Evolutionary conservation across 2,113 vertebrate species (phyloP), one percentile per base, ranked within the genome.

Genomic region (Anguilla rostrata): DNA sequence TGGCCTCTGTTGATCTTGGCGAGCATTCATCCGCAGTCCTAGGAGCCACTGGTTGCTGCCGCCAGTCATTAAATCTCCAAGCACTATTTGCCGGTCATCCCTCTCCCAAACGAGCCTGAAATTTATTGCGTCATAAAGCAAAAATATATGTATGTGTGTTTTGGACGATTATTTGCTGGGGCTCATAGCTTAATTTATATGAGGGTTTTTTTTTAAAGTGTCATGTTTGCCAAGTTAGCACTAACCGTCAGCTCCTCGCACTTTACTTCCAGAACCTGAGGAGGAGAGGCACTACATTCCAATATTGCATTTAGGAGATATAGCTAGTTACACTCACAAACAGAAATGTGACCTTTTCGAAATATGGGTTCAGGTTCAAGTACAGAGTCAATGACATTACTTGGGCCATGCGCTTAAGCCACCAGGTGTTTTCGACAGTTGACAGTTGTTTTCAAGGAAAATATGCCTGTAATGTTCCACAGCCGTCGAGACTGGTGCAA

Each of bases 101-200:
- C 53, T n/a, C n/a, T 29, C 53, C 82, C 29, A 57, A 40, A 57
- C 26, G 6, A 60, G 43, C 53, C 82, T 26, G 26, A 83, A 86
- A 86, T 86, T 86, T 86, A 86, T 49, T 18, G 85, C 85, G 78
- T 34, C 85, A 81, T 86, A 86, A 86, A 86, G 53, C 85, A 86
- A 79, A 86, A 86, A 81, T 86, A 86, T 86, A 79, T 86, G 78
- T 86, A 81, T 63, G 85, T 81, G 79, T 43, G 85, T 86, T 79
- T 81, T 79, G 78, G 49, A 0, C 53, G 78, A 86, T 86, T 66
- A 86, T 14, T 22, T 49, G 78, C 14, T 26, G 53, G 75, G 49
- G 78, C 56, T 46, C 78, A 49, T 60, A 56, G 2, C 56, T 53
- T 86, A 79, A 86, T 81, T 81, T 86, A 81, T 63, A 26, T 15